Evolutionary conservation across 1,140 invertebrate genomes (phyloP).

Genomic region (Lasioglossum albipes): DNA sequence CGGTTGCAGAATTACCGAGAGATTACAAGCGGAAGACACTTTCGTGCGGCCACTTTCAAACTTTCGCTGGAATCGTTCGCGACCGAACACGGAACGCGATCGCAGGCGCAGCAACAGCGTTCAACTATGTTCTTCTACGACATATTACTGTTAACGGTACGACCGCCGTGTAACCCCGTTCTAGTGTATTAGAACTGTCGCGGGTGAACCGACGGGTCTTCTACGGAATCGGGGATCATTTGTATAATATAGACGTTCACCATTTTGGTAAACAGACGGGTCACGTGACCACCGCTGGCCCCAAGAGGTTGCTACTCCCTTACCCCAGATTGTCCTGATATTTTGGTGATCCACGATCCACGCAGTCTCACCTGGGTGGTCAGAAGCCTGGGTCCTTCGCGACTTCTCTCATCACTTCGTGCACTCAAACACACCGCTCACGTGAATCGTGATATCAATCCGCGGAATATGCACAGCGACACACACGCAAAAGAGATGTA

Average conservation of each 20-base stretch:
- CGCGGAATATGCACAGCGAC: not conserved
- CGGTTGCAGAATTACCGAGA: not conserved
- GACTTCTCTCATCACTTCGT: conserved; percentile 58
- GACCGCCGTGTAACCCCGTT: conserved; percentile 6
- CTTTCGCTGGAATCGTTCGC: conserved; percentile 41
- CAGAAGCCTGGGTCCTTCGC: conserved; percentile 53
- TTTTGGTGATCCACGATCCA: conserved; percentile 25
- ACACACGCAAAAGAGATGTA: conserved; percentile 20
- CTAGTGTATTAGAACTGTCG: not conserved
- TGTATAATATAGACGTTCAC: conserved; percentile 68
- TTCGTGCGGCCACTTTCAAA: conserved; percentile 53
- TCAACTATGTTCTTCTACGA: not conserved
- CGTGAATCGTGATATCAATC: conserved; percentile 1
- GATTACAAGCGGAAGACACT: conserved; percentile 34
- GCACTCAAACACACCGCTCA: not conserved
- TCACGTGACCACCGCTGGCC: conserved; percentile 74
- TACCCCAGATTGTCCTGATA: conserved; percentile 58
- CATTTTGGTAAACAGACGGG: conserved; percentile 78
- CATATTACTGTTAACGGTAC: conserved; percentile 33
- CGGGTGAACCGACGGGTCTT: conserved; percentile 26
- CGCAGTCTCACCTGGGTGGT: conserved; percentile 64
- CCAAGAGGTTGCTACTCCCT: conserved; percentile 67
- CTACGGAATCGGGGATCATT: conserved; percentile 53
- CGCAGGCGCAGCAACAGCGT: not conserved
- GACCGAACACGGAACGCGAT: conserved; percentile 28